Percentiles rank a stretch among this genome's conserved stretches.
Conservation (phyloP, 2,888 invertebrate genomes). For the Chrysotoxum bicinctum region DNA sequence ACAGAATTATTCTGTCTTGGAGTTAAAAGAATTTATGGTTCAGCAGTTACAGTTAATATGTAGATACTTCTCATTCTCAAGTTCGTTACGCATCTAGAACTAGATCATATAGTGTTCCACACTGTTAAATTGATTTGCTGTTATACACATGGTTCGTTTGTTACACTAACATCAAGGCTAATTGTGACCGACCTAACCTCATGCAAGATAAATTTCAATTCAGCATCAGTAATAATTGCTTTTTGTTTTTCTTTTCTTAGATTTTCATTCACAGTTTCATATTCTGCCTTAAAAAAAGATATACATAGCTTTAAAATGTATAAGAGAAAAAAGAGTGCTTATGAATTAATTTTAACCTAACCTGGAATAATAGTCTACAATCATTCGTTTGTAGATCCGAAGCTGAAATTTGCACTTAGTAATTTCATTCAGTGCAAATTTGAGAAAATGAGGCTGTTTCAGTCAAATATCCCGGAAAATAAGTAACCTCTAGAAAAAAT, state of each 20-base stretch:
- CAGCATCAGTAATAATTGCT: neutral
- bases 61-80: neutral
- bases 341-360: no score
- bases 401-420: no score
- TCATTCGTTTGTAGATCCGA: no score
- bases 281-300: neutral
- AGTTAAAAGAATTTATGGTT: neutral
- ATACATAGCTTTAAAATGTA: neutral
- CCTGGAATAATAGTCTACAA: no score
- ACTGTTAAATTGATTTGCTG: neutral
- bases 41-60: neutral
- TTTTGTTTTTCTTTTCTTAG: neutral
- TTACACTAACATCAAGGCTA: neutral
- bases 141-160: neutral
- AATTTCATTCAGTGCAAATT: no score
- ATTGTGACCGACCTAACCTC: conserved; percentile 15
- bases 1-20: neutral
- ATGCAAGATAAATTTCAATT: neutral
- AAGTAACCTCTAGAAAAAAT: no score
- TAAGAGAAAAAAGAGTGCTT: no score
- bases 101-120: neutral
- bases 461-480: no score
- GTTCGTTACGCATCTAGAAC: neutral
- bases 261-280: neutral
- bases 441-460: no score